phyloP scores from a whole-genome alignment of 2,797 vertebrate genomes.

The Hirundo rustica region DNA sequence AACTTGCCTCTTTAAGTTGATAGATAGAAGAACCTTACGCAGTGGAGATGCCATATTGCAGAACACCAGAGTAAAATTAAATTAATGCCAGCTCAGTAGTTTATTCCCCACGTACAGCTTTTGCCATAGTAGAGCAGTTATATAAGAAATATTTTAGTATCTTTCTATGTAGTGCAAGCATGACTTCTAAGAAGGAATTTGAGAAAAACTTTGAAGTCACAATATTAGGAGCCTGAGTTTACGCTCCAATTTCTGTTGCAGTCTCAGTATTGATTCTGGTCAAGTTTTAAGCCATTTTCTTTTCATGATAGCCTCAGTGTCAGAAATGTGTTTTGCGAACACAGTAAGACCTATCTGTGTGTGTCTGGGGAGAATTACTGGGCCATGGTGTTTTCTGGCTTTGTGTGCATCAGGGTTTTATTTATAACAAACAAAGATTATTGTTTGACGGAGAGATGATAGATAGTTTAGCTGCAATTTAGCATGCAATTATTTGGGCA shows the following conservation, averaged over 20 bases:
- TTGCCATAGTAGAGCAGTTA: not conserved
- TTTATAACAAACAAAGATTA: not conserved
- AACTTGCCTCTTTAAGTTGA: constrained; percentile 37
- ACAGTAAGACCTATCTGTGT: not conserved
- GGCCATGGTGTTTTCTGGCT: not conserved
- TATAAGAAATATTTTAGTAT: constrained; percentile 21
- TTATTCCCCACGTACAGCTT: not conserved
- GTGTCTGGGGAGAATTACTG: not conserved
- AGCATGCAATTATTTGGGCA: not conserved
- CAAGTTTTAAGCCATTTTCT: not conserved
- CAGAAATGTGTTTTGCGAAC: not conserved
- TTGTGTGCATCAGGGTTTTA: not conserved
- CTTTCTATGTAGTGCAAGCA: constrained; percentile 21
- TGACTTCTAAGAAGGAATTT: constrained; percentile 42
- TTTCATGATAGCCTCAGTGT: not conserved
- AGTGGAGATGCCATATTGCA: not conserved
- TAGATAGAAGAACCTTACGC: not conserved
- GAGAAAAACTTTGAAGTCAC: constrained; percentile 18
- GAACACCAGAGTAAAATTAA: constrained; percentile 21
- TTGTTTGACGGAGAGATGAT: not conserved
- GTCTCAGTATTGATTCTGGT: not conserved
- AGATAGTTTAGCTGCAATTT: not conserved
- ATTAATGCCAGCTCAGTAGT: constrained; percentile 52
- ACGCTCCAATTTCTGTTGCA: not conserved
- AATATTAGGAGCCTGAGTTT: not conserved